Conservation (phyloP, 2,113 vertebrate species). For the Daphoenositta chrysoptera region DNA sequence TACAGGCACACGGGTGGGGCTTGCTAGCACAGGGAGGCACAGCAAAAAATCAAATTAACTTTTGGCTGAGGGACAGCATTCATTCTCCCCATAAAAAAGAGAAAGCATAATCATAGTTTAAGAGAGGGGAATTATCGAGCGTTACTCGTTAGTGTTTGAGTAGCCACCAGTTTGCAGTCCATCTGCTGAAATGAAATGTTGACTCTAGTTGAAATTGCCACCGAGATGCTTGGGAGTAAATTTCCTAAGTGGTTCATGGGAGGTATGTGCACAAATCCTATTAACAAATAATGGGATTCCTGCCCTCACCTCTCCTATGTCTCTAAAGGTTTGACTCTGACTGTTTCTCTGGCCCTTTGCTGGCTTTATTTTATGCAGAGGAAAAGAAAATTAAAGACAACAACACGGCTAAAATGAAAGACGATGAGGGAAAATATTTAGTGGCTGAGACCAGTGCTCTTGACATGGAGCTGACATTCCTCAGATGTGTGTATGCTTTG, state of each 20-base stretch:
- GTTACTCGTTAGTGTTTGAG: constrained; percentile 18
- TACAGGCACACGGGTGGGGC: not conserved
- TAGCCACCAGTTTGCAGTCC: constrained; percentile 46
- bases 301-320: not conserved
- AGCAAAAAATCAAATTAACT: constrained; percentile 50
- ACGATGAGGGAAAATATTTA: constrained; percentile 45
- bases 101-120: constrained; percentile 27
- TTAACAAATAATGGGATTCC: constrained; percentile 60
- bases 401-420: not conserved
- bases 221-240: constrained; percentile 19
- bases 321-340: constrained; percentile 9
- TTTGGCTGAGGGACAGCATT: constrained; percentile 22
- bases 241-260: constrained; percentile 29
- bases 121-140: not conserved
- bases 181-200: constrained; percentile 48
- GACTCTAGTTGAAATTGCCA: constrained; percentile 56
- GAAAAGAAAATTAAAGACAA: constrained; percentile 12
- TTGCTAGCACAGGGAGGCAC: constrained; percentile 41
- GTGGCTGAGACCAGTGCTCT: constrained; percentile 41
- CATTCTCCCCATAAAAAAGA: not conserved
- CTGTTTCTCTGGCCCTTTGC: constrained; percentile 31
- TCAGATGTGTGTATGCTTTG: constrained; percentile 61
- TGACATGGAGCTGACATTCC: constrained; percentile 57
- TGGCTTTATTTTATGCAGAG: constrained; percentile 30
- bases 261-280: constrained; percentile 48